Base-by-base conservation (phyloP, 2,113 vertebrate genomes). In the Catharus fuscescens region DNA sequence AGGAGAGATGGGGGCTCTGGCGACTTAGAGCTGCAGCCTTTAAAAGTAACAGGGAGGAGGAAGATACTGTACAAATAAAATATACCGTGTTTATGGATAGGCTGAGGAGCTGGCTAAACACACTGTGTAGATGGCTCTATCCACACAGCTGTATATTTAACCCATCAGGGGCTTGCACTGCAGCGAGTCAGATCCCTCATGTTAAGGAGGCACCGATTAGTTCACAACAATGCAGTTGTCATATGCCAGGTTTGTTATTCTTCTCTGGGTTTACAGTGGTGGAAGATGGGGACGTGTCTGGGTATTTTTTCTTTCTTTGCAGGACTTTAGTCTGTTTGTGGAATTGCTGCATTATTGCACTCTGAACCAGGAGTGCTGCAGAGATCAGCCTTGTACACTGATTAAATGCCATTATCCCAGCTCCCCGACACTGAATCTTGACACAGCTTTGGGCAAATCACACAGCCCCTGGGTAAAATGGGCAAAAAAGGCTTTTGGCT, bases 131-230 rank as follows among this genome's bases (percentile, higher is more conserved):
- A 87, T 34, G 89, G 29, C 56, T 95, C 10, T 88, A 6, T 74
- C 47, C 84, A 79, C 81, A 83, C 92, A 96, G 94, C 81, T 96
- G 93, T 96, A 11, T 40, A 52, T 93, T 93, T 80, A 94, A 92
- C 69, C 88, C 90, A 83, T 28, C 72, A 64, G 88, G 60, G 85
- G 79, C 88, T 90, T 5, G 67, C 60, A 28, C 72, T 92, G 88
- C 92, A 73, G 90, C 1, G 7, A 85, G 45, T 48, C 42, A 72
- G 50, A 80, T 73, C n/a, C 79, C 71, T 80, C 40, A 50, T 8
- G 5, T 96, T 95, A 95, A 96, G 92, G 96, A 97, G 85, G 92
- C 90, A 45, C 94, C 0, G 18, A 14, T 26, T 32, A 60, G 86
- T 92, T 96, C 71, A 32, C 60, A 94, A 60, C 67, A 78, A 64